Conservation (phyloP, 2,113 vertebrate species). For the Nicator chloris region DNA sequence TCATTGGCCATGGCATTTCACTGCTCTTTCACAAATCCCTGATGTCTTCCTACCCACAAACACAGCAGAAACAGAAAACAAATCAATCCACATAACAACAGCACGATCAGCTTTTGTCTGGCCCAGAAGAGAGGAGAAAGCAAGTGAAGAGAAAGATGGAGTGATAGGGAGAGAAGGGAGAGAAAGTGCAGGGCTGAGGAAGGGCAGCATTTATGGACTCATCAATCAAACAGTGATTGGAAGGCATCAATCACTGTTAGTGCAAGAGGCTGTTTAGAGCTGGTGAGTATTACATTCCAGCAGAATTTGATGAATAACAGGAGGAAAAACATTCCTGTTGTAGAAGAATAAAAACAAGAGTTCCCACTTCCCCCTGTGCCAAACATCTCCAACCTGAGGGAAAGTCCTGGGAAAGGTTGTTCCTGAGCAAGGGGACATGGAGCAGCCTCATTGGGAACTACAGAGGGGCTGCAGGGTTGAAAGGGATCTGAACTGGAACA, state of each 20-base stretch:
- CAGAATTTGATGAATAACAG: conserved; percentile 62
- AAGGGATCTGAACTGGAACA: neutral
- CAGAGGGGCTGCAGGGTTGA: neutral
- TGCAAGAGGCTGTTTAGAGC: conserved; percentile 46
- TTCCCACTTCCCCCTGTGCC: neutral
- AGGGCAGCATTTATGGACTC: conserved; percentile 43
- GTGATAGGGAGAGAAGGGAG: conserved; percentile 28
- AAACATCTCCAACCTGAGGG: neutral
- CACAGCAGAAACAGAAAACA: conserved; percentile 49
- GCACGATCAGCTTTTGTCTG: conserved; percentile 16
- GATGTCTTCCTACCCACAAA: conserved; percentile 43
- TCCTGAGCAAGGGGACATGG: fast-evolving
- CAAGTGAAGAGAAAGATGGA: conserved; percentile 37
- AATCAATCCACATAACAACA: conserved; percentile 51
- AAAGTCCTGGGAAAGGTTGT: neutral
- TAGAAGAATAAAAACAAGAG: conserved; percentile 19
- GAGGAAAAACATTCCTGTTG: conserved; percentile 55
- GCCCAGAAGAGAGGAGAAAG: neutral
- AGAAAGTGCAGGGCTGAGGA: conserved; percentile 56
- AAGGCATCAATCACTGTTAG: conserved; percentile 65
- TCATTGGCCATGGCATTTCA: conserved; percentile 54
- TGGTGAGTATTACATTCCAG: conserved; percentile 59
- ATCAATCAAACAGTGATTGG: too few relatives aligned
- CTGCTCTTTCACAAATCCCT: conserved; percentile 47
- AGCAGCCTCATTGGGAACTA: fast-evolving